Evolutionary conservation across 2,797 vertebrate genomes (phyloP).

Genomic region (Oophaga sylvatica): DNA sequence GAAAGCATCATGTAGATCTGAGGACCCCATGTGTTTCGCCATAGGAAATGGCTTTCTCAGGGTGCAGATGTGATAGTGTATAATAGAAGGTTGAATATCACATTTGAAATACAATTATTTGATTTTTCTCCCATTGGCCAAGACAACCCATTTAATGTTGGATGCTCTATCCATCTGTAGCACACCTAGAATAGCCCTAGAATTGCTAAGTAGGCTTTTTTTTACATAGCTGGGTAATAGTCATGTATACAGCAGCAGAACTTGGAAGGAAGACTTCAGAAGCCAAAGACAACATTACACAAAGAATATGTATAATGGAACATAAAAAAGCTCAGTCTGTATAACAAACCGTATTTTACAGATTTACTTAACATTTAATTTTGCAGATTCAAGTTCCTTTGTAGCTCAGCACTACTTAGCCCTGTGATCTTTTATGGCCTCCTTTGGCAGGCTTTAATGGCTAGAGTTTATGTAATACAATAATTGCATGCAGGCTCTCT

Average conservation of each 20-base stretch:
- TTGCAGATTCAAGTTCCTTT: slow-evolving; percentile 34
- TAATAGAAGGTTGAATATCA: too few relatives aligned
- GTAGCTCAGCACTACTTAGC: slow-evolving; percentile 36
- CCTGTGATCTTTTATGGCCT: slow-evolving; percentile 51
- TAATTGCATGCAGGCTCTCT: slow-evolving; percentile 51
- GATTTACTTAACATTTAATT: slow-evolving; percentile 44
- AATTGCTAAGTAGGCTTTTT: neutral
- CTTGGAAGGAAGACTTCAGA: neutral
- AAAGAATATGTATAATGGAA: slow-evolving; percentile 2
- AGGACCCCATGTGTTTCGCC: too few relatives aligned
- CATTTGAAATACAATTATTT: too few relatives aligned
- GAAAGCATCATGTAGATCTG: too few relatives aligned
- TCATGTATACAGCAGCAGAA: neutral
- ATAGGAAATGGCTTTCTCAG: too few relatives aligned
- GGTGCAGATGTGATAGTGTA: too few relatives aligned
- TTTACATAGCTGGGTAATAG: neutral
- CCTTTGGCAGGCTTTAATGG: slow-evolving; percentile 38
- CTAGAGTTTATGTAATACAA: slow-evolving; percentile 49
- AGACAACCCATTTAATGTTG: too few relatives aligned
- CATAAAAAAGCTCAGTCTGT: slow-evolving; percentile 14
- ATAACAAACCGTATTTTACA: slow-evolving; percentile 31
- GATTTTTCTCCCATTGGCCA: too few relatives aligned
- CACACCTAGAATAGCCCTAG: neutral
- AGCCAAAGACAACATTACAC: slow-evolving; percentile 22
- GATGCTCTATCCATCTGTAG: too few relatives aligned